A percentile compares a stretch with the other conserved stretches of the same genome.
Evolutionary conservation across 1,140 invertebrate species (phyloP).

Genomic region (Acyrthosiphon pisum): DNA sequence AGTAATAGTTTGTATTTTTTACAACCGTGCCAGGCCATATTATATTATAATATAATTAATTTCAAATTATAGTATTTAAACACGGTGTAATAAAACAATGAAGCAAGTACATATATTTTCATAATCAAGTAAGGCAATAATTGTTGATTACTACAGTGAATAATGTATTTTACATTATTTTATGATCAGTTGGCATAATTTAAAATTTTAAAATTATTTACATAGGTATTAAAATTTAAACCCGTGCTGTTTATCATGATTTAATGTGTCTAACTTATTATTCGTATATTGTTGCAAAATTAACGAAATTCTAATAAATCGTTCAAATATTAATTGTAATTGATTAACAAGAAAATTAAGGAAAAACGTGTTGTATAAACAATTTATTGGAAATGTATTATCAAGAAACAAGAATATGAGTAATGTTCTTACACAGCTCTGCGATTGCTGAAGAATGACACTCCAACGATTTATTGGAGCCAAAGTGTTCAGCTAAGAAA

Average conservation of each 20-base stretch:
- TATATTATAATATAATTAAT: not conserved
- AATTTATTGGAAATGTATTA: not conserved
- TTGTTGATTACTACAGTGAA: not conserved
- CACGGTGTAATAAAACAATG: not conserved
- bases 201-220: not conserved
- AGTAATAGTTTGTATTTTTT: not conserved
- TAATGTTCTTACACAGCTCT: not conserved
- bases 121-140: not conserved
- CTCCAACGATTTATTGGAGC: conserved; percentile 22
- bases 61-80: not conserved
- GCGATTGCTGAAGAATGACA: not conserved
- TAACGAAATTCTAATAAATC: not conserved
- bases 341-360: not conserved
- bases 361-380: too few species aligned
- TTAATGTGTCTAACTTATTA: not conserved
- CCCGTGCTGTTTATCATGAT: not conserved
- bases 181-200: not conserved
- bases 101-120: not conserved
- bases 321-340: not conserved
- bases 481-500: not conserved
- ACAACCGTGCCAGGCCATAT: not conserved
- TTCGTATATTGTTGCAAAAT: not conserved
- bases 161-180: not conserved
- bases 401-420: not conserved
- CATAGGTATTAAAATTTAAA: not conserved